Evolutionary conservation across 2,888 invertebrate genomes (phyloP).

Genomic region (Dinocampus coccinellae): DNA sequence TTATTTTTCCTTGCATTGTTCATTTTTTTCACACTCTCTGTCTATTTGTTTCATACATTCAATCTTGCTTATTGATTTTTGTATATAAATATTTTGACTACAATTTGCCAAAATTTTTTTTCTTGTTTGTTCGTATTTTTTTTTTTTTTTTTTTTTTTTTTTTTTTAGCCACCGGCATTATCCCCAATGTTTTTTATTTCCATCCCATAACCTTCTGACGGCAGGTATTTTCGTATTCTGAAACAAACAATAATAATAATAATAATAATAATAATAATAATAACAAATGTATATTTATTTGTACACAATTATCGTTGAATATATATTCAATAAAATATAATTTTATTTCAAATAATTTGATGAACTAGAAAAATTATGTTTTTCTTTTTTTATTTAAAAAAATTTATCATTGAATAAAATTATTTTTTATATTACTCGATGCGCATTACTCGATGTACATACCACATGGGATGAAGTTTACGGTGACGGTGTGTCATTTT

Average conservation of each 20-base stretch:
- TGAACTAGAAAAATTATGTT: too few relatives aligned
- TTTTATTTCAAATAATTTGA: too few relatives aligned
- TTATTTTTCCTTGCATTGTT: constrained; percentile 7
- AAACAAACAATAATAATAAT: constrained; percentile 6
- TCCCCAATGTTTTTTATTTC: background rate
- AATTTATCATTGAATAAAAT: too few relatives aligned
- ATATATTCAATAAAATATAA: too few relatives aligned
- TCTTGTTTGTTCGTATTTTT: background rate
- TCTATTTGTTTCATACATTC: background rate
- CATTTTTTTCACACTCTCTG: background rate
- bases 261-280: too few relatives aligned
- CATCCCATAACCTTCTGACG: background rate
- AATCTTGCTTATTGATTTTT: background rate
- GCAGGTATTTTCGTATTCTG: background rate
- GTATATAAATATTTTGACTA: background rate
- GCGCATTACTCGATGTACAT: too few relatives aligned
- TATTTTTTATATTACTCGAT: too few relatives aligned
- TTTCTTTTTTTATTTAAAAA: too few relatives aligned
- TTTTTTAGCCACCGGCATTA: constrained; percentile 3
- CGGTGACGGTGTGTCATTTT: too few relatives aligned
- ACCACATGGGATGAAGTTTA: too few relatives aligned
- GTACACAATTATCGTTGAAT: too few relatives aligned
- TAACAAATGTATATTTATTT: too few relatives aligned
- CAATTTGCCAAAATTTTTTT: background rate
- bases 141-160: constrained; percentile 10